Conservation (phyloP, 2,113 vertebrate genomes). For the Tyrannus savana region DNA sequence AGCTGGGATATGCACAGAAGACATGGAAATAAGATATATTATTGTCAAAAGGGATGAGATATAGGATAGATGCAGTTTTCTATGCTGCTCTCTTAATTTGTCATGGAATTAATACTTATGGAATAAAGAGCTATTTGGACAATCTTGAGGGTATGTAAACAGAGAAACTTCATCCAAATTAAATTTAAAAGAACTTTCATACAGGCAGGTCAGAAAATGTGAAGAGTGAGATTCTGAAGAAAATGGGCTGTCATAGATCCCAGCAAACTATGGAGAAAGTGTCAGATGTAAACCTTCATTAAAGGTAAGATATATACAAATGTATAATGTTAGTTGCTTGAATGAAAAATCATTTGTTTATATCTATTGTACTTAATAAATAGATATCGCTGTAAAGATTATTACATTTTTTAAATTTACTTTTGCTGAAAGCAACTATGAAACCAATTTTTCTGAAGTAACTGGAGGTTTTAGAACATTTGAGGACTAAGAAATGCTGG, state of each 20-base stretch:
- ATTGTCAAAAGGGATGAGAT: background rate
- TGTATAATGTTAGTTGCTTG: background rate
- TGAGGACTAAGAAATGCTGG: background rate
- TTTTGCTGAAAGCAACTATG: background rate
- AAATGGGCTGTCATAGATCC: background rate
- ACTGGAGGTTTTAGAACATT: background rate
- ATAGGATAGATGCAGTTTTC: background rate
- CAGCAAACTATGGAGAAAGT: background rate
- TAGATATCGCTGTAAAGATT: background rate
- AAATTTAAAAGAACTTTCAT: background rate
- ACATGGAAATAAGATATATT: background rate
- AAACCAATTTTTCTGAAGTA: background rate
- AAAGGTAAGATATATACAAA: background rate
- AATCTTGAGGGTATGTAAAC: background rate
- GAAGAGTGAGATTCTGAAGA: background rate
- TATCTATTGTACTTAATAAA: background rate
- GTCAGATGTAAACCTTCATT: background rate
- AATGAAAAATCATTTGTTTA: background rate
- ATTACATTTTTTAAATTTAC: background rate
- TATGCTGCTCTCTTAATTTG: background rate
- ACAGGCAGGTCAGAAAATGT: background rate
- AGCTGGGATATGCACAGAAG: background rate
- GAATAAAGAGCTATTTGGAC: background rate
- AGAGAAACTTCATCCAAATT: background rate
- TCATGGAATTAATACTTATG: background rate